Base-by-base conservation (phyloP, 2,797 vertebrate species). In the Echiichthys vipera region DNA sequence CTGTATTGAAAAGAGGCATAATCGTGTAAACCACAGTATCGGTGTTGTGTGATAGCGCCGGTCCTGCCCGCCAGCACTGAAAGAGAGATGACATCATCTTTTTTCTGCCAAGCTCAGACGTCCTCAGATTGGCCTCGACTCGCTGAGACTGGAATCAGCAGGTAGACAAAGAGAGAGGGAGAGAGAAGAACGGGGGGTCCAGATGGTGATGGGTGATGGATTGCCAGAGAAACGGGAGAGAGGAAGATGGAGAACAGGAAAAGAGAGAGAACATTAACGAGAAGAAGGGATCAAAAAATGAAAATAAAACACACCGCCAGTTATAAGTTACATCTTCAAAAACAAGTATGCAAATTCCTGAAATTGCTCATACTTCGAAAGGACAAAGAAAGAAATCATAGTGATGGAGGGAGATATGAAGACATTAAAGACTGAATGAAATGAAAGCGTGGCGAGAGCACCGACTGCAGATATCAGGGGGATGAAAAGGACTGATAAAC, bases 11-110 rank as follows among this genome's bases (percentile, higher is more conserved):
- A 77, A 74, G 81, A 86, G 74, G 77, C 47, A 12, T 12, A 37
- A 54, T 71, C 30, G 45, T 73, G 61, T 76, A 86, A 84, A 85
- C 65, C 73, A 64, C 71, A 70, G 71, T 20, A 32, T 88, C 59
- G 36, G 81, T 47, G 85, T 61, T 3, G 74, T 47, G 78, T 37
- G 73, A 56, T 67, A 49, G 67, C 29, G 25, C 73, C 46, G 10
- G 73, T 67, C 27, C 76, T 88, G 84, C 81, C 84, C 50, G 81
- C 85, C 50, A 69, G 91, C 84, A n/a, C 79, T 66, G 76, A 78
- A 80, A 85, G 67, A 73, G 68, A 67, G 78, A 90, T 94, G 91
- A 94, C 92, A 94, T 94, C 92, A 94, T 92, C 86, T 17, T 77
- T 78, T 86, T 85, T 88, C 88, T 89, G 80, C 77, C 45, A 78